phyloP scores from a whole-genome alignment of 2,113 vertebrate genomes.

The Clarias magur region DNA sequence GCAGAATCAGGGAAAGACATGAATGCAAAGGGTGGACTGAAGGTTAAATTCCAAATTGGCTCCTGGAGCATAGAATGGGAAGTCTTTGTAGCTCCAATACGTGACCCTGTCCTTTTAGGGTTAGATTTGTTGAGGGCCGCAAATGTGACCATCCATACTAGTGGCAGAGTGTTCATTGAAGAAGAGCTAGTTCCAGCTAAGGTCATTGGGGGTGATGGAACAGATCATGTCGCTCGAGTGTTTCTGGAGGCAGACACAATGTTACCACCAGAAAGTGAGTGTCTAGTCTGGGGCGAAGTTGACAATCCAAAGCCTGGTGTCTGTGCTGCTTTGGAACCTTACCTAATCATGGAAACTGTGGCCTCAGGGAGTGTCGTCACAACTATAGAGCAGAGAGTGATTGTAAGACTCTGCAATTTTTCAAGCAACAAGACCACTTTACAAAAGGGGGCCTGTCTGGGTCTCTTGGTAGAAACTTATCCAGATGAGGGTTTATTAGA shows the following conservation, averaged over 20 bases:
- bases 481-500: background rate
- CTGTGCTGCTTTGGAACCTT: constrained; percentile 32
- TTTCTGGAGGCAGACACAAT: no score
- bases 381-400: constrained; percentile 29
- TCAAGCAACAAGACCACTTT: background rate
- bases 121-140: constrained; percentile 27
- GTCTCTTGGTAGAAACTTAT: constrained; percentile 24
- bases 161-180: constrained; percentile 36
- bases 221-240: no score
- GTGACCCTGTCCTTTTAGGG: constrained; percentile 43
- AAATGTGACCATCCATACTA: constrained; percentile 24
- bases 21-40: no score
- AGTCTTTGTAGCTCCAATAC: constrained; percentile 32
- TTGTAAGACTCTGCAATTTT: constrained; percentile 37
- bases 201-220: no score
- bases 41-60: no score
- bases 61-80: constrained; percentile 10
- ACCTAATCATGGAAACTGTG: constrained; percentile 21
- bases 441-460: constrained; percentile 34
- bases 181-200: no score
- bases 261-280: no score
- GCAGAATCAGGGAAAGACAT: no score
- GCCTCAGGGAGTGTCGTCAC: constrained; percentile 29
- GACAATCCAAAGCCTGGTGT: constrained; percentile 38
- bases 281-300: no score